A percentile compares a stretch with the other conserved stretches of the same genome.
Conservation (phyloP, 2,113 vertebrate genomes). For the Synchiropus splendidus region DNA sequence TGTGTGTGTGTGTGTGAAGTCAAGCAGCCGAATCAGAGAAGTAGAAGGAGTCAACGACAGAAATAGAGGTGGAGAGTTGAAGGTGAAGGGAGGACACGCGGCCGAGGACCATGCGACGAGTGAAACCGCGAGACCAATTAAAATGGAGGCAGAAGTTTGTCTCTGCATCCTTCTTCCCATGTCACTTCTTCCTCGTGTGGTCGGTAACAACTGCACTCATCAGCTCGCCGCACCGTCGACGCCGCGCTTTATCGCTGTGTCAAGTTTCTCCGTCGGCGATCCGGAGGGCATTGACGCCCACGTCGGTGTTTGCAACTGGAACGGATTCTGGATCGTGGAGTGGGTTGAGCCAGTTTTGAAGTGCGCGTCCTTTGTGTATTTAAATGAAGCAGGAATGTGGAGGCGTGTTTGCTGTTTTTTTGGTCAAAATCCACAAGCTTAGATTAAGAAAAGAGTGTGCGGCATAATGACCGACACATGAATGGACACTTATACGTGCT, state of each 20-base stretch:
- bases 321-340: constrained; percentile 3
- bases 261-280: constrained; percentile 32
- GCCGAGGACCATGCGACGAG: constrained; percentile 18
- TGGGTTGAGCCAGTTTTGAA: constrained; percentile 4
- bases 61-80: constrained; percentile 12
- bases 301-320: constrained; percentile 10
- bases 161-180: too few species aligned
- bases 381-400: constrained; percentile 38
- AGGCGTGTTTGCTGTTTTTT: constrained; percentile 43
- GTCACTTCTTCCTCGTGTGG: constrained; percentile 32
- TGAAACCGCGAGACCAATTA: constrained; percentile 11
- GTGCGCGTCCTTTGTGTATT: constrained; percentile 12
- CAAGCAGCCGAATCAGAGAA: constrained; percentile 42
- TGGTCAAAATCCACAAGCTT: constrained; percentile 1
- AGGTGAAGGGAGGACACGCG: constrained; percentile 16
- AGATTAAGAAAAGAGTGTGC: too few species aligned
- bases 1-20: constrained; percentile 24
- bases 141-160: constrained; percentile 23
- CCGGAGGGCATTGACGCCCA: constrained; percentile 18
- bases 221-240: constrained; percentile 39
- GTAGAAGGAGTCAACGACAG: constrained; percentile 35
- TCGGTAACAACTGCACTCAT: constrained; percentile 44
- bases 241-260: constrained; percentile 40
- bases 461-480: too few species aligned
- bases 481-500: too few species aligned